phyloP scores from a whole-genome alignment of 2,113 vertebrate species.

The Entosphenus tridentatus region DNA sequence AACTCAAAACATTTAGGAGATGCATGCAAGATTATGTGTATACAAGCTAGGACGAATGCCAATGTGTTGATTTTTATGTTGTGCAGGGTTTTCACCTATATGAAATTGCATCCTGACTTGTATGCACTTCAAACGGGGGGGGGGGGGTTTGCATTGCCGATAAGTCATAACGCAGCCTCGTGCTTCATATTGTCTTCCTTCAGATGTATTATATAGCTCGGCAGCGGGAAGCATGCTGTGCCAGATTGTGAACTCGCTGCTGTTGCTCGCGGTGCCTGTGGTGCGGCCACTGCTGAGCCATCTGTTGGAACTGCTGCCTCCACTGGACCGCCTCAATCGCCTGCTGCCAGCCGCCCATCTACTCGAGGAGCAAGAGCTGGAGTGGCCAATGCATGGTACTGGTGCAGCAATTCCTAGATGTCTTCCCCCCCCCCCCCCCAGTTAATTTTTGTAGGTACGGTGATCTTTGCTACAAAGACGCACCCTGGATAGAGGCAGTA shows the following conservation, averaged over 20 bases:
- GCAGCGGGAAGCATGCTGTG: conserved; percentile 92
- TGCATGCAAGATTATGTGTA: too few species aligned
- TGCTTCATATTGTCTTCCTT: neutral
- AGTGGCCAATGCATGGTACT: conserved; percentile 87
- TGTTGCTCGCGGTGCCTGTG: conserved; percentile 68
- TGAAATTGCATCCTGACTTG: too few species aligned
- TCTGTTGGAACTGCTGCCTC: conserved; percentile 63
- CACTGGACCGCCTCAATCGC: conserved; percentile 68
- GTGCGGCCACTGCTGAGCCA: conserved; percentile 61
- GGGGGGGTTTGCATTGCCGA: too few species aligned
- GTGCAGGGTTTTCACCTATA: too few species aligned
- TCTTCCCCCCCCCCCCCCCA: neutral
- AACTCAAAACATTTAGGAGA: too few species aligned
- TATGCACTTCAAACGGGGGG: too few species aligned
- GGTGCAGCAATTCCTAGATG: neutral
- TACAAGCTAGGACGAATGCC: too few species aligned
- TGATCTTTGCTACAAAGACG: too few species aligned
- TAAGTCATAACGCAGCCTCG: too few species aligned
- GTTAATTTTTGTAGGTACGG: neutral
- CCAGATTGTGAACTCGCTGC: conserved; percentile 63
- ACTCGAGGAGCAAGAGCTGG: conserved; percentile 82
- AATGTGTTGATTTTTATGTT: too few species aligned
- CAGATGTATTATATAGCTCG: conserved; percentile 82
- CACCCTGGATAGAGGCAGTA: too few species aligned
- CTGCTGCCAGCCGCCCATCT: conserved; percentile 64